These are phyloP conservation scores for Paramisgurnus dabryanus DNA, from an alignment of 2,113 vertebrate species.

Conservation along the genomic window DNA sequence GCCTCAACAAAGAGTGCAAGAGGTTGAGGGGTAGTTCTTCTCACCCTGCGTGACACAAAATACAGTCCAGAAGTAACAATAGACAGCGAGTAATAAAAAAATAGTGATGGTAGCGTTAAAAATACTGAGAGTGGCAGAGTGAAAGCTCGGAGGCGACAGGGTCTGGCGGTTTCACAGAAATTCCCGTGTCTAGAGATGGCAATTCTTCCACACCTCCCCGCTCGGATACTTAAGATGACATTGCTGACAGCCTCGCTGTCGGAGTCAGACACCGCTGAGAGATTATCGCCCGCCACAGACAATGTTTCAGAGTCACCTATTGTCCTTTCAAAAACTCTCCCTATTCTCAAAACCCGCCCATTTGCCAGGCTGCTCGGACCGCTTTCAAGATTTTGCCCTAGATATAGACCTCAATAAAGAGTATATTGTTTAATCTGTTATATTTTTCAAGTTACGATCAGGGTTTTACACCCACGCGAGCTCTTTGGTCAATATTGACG, in stretches of 20 bases:
- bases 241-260: constrained; percentile 33
- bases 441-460: too few species aligned
- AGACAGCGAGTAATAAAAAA: constrained; percentile 14
- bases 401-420: constrained; percentile 2
- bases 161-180: constrained; percentile 20
- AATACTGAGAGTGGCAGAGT: constrained; percentile 24
- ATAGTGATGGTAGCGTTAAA: constrained; percentile 7
- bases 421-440: background rate
- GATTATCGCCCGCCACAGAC: constrained; percentile 35
- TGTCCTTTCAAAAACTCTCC: constrained; percentile 5
- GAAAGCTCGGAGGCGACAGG: background rate
- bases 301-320: background rate
- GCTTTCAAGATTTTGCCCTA: background rate
- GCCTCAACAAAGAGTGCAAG: constrained; percentile 33
- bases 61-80: constrained; percentile 29
- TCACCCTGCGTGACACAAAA: constrained; percentile 27
- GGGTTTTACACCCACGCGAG: background rate
- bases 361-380: background rate
- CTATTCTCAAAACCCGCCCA: background rate
- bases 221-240: constrained; percentile 40
- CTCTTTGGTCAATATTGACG: background rate
- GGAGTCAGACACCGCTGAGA: constrained; percentile 25
- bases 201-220: constrained; percentile 38
- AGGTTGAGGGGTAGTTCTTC: constrained; percentile 36
- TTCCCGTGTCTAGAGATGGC: constrained; percentile 31